Percentiles rank a stretch among this genome's conserved stretches.
Conservation (phyloP, 2,888 invertebrate species). For the Heliconius sara region DNA sequence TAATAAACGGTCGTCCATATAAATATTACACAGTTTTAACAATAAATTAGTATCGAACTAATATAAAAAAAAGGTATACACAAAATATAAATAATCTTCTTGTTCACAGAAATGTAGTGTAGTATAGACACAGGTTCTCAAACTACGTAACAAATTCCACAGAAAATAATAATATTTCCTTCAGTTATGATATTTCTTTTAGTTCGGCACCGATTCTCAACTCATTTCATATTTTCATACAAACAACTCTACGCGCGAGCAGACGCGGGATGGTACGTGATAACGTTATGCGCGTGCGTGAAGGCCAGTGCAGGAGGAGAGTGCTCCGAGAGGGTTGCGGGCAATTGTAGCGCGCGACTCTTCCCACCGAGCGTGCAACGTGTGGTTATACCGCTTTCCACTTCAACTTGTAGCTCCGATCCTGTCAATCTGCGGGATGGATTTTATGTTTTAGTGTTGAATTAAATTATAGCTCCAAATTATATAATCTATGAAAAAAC, state of each 20-base stretch:
- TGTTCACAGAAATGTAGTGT: neutral
- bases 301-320: conserved; percentile 62
- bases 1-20: neutral
- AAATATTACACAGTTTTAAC: neutral
- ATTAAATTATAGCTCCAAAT: too few relatives aligned
- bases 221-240: neutral
- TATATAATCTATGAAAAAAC: too few relatives aligned
- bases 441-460: neutral
- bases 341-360: conserved; percentile 80
- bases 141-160: neutral
- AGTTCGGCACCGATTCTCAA: neutral
- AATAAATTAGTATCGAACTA: conserved; percentile 18
- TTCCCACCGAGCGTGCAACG: conserved; percentile 94
- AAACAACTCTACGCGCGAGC: conserved; percentile 62
- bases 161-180: neutral
- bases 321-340: conserved; percentile 50
- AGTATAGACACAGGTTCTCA: neutral
- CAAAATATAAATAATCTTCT: neutral
- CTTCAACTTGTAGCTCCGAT: conserved; percentile 88
- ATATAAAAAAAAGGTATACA: neutral
- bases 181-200: neutral
- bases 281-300: conserved; percentile 82
- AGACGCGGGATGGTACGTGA: conserved; percentile 80
- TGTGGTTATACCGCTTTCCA: conserved; percentile 89
- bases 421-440: conserved; percentile 85